Evolutionary conservation across 2,888 invertebrate species (phyloP).

Genomic region (Halictus quadricinctus): DNA sequence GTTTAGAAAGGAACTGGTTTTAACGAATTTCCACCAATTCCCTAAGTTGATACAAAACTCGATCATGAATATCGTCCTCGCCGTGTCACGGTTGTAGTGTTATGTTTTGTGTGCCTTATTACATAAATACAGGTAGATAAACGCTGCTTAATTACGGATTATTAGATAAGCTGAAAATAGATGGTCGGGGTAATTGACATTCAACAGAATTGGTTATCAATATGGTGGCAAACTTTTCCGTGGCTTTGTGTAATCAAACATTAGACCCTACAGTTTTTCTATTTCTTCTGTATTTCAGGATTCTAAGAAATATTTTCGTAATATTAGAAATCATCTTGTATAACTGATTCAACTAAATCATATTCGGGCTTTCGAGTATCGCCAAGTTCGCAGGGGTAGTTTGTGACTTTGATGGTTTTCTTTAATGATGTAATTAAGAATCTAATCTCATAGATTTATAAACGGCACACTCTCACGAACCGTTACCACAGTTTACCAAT

Average conservation of each 20-base stretch:
- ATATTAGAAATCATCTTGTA: neutral
- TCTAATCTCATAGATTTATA: neutral
- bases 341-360: neutral
- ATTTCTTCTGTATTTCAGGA: neutral
- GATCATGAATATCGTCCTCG: neutral
- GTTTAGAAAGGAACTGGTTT: conserved; percentile 50
- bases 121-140: conserved; percentile 40
- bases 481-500: neutral
- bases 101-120: neutral
- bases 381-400: neutral
- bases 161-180: conserved; percentile 21
- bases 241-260: neutral
- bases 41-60: neutral
- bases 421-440: neutral
- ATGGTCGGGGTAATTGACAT: neutral
- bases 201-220: conserved; percentile 10
- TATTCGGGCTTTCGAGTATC: neutral
- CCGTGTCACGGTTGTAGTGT: neutral
- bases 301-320: neutral
- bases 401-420: neutral
- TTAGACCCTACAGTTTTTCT: neutral
- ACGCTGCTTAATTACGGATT: conserved; percentile 3
- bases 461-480: neutral
- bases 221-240: conserved; percentile 1
- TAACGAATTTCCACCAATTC: conserved; percentile 33